These are phyloP conservation scores for Lydus trimaculatus DNA, from an alignment of 2,888 invertebrate species.

Conservation along the genomic window DNA sequence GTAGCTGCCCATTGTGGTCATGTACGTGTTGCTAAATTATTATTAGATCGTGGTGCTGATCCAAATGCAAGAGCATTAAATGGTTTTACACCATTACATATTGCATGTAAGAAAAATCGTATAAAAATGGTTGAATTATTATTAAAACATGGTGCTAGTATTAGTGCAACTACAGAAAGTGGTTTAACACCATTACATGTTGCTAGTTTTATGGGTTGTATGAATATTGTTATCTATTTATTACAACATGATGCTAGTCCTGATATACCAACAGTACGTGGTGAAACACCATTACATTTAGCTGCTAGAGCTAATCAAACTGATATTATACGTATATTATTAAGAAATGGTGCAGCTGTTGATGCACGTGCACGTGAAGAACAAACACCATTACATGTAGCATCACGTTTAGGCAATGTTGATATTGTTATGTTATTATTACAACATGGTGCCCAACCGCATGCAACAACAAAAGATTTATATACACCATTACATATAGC, in stretches of 20 bases:
- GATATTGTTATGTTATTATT: conserved; percentile 96
- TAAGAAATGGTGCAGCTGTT: conserved; percentile 97
- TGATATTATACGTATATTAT: conserved; percentile 96
- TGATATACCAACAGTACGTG: conserved; percentile 96
- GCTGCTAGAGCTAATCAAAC: conserved; percentile 99
- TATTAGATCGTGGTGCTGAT: conserved; percentile 96
- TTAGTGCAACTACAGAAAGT: conserved; percentile 78
- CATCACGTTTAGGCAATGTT: conserved; percentile 95
- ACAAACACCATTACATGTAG: conserved; percentile 98
- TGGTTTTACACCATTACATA: conserved; percentile 98
- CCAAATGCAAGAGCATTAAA: conserved; percentile 97
- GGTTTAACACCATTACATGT: conserved; percentile 98
- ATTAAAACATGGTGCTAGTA: conserved; percentile 95
- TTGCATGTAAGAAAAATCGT: conserved; percentile 99
- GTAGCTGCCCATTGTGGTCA: conserved; percentile 97
- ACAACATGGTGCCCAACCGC: conserved; percentile 94
- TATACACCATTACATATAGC: conserved; percentile 98
- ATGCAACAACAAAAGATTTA: conserved; percentile 94
- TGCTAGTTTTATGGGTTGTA: conserved; percentile 99
- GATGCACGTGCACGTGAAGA: conserved; percentile 97
- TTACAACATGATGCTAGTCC: conserved; percentile 98
- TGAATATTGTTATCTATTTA: conserved; percentile 99
- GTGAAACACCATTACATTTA: conserved; percentile 97
- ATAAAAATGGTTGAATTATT: conserved; percentile 98
- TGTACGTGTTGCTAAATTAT: conserved; percentile 93